A percentile compares a stretch with the other conserved stretches of the same genome.
phyloP scores from a whole-genome alignment of 2,797 vertebrate species.

The Discoglossus pictus region DNA sequence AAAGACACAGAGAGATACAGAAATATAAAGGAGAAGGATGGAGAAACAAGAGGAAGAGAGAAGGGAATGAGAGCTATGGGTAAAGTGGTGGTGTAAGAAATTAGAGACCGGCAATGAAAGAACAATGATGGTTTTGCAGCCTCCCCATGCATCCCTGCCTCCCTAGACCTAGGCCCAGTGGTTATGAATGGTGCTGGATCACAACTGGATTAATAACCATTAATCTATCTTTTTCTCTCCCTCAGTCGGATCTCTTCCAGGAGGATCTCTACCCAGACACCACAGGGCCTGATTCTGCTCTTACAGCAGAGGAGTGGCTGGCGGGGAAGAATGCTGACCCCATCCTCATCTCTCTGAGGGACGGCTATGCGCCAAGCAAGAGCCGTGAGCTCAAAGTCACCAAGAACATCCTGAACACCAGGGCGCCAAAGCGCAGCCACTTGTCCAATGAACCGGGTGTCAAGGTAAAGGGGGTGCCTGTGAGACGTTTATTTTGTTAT shows the following conservation, averaged over 20 bases:
- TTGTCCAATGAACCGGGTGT: conserved; percentile 66
- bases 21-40: no score
- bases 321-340: conserved; percentile 83
- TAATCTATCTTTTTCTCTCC: conserved; percentile 26
- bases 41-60: no score
- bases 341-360: conserved; percentile 84
- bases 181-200: no score
- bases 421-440: conserved; percentile 76
- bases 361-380: conserved; percentile 83
- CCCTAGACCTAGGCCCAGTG: no score
- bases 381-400: conserved; percentile 84
- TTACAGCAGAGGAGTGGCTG: conserved; percentile 88
- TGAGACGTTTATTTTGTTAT: no score
- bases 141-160: no score
- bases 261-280: conserved; percentile 91
- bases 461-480: background rate
- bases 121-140: no score
- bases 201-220: no score
- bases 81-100: no score
- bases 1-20: no score
- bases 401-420: conserved; percentile 80
- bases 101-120: no score
- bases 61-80: no score
- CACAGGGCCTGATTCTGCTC: conserved; percentile 80
- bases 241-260: conserved; percentile 92